phyloP scores from a whole-genome alignment of 2,888 invertebrate genomes.

The Coelopa pilipes region DNA sequence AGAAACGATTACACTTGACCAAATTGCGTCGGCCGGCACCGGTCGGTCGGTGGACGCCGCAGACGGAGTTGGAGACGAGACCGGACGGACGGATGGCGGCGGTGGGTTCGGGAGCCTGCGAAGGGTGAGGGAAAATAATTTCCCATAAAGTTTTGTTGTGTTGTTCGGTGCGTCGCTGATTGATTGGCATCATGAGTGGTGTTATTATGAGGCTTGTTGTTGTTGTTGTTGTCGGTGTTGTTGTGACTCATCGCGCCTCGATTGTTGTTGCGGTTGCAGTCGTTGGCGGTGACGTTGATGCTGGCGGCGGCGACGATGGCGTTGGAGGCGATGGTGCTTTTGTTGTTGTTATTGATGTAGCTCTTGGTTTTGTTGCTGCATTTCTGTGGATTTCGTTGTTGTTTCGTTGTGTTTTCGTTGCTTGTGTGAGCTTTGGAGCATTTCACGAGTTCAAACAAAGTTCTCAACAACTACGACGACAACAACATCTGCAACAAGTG shows the following conservation, averaged over 20 bases:
- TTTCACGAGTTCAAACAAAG: conserved; percentile 31
- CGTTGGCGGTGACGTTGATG: too few relatives aligned
- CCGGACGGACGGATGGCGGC: background rate
- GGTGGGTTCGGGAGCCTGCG: background rate
- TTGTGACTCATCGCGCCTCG: too few relatives aligned
- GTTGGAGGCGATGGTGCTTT: too few relatives aligned
- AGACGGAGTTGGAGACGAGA: background rate
- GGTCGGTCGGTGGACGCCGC: background rate
- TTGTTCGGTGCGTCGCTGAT: conserved; percentile 50
- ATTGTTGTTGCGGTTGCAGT: too few relatives aligned
- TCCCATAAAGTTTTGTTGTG: conserved; percentile 27
- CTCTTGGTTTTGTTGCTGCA: too few relatives aligned
- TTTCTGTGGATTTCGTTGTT: too few relatives aligned
- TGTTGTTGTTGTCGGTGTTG: conserved; percentile 25
- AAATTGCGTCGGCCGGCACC: background rate
- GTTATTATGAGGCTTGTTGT: conserved; percentile 43
- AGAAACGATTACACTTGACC: conserved; percentile 57
- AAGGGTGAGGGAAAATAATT: conserved; percentile 8
- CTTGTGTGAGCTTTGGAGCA: conserved; percentile 44
- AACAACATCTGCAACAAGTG: too few relatives aligned
- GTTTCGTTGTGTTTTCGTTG: too few relatives aligned
- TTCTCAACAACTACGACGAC: background rate
- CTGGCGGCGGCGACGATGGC: too few relatives aligned
- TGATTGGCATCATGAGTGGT: conserved; percentile 64
- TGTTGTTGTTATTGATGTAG: too few relatives aligned